Conservation (phyloP, 2,888 invertebrate species). For the Lasioglossum marginatum region DNA sequence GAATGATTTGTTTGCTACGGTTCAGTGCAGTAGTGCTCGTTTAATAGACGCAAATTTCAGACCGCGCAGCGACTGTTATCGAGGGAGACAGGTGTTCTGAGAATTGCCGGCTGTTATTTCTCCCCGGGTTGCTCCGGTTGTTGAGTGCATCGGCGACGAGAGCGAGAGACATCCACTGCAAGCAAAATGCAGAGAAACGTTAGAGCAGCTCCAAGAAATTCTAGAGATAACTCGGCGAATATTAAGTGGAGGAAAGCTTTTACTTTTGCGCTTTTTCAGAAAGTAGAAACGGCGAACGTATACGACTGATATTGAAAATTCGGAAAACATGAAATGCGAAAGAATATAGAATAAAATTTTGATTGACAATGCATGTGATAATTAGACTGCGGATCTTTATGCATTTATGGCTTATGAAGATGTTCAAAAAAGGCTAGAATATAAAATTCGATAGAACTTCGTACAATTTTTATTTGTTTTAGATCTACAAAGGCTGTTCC, state of each 20-base stretch:
- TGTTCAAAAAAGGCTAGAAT: too few species aligned
- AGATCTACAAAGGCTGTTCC: too few species aligned
- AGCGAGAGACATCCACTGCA: neutral
- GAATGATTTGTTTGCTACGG: neutral
- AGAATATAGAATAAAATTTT: neutral
- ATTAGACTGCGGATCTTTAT: too few species aligned
- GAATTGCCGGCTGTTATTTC: conserved; percentile 1
- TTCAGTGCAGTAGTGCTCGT: neutral
- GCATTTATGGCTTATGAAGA: too few species aligned
- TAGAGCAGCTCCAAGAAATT: neutral
- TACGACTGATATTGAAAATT: neutral
- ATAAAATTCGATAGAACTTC: too few species aligned
- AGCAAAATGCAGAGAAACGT: neutral
- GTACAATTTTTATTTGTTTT: too few species aligned
- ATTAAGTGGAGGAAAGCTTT: neutral
- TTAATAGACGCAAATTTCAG: neutral
- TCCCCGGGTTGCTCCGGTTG: neutral
- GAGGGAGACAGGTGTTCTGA: conserved; percentile 6
- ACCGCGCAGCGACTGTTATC: neutral
- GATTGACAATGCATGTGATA: neutral
- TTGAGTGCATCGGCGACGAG: neutral
- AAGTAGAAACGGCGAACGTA: neutral
- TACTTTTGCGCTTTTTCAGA: neutral
- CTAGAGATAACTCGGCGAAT: neutral
- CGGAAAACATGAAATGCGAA: neutral